Evolutionary conservation across 2,888 invertebrate species (phyloP).

Genomic region (Autographa gamma): DNA sequence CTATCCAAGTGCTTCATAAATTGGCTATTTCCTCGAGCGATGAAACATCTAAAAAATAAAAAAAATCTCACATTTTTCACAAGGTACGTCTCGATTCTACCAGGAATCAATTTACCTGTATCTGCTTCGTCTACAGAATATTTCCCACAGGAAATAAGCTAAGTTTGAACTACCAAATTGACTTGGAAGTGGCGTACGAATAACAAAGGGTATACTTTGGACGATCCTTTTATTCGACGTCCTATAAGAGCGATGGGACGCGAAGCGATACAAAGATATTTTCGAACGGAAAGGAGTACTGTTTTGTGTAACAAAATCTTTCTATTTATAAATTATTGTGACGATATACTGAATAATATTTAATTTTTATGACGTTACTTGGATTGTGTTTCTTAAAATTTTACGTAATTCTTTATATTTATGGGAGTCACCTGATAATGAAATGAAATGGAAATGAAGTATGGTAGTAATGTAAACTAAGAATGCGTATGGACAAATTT

Average conservation of each 20-base stretch:
- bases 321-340: no score
- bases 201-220: constrained; percentile 48
- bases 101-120: constrained; percentile 58
- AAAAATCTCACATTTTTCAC: constrained; percentile 20
- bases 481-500: no score
- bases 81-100: constrained; percentile 20
- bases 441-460: no score
- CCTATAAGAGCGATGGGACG: constrained; percentile 1
- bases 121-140: constrained; percentile 37
- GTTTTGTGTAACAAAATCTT: not conserved
- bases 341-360: no score
- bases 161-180: constrained; percentile 74
- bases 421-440: no score
- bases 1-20: constrained; percentile 3
- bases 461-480: no score
- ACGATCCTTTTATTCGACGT: constrained; percentile 18
- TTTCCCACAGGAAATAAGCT: constrained; percentile 77
- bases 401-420: no score
- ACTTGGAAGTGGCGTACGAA: constrained; percentile 60
- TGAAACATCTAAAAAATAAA: constrained; percentile 9
- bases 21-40: constrained; percentile 8
- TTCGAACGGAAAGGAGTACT: not conserved
- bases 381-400: no score
- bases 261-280: not conserved
- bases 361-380: no score